phyloP scores from a whole-genome alignment of 2,113 vertebrate genomes.

The Mirounga angustirostris region DNA sequence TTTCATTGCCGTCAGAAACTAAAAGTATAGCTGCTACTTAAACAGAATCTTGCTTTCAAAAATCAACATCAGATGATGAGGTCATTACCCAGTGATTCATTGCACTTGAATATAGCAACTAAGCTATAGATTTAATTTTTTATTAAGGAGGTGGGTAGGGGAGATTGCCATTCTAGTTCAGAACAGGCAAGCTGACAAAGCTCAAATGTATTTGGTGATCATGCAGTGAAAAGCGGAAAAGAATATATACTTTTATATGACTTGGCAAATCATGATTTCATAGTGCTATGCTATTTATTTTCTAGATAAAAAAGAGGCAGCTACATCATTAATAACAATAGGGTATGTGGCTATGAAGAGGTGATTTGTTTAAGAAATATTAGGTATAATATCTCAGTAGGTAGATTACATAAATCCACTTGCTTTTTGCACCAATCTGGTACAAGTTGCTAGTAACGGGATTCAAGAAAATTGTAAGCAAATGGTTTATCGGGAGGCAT shows the following conservation, averaged over 20 bases:
- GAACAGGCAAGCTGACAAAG: background rate
- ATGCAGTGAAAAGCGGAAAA: background rate
- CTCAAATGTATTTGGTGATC: background rate
- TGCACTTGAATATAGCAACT: background rate
- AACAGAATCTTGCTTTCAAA: background rate
- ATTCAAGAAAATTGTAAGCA: slow-evolving; percentile 58
- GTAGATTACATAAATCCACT: slow-evolving; percentile 7
- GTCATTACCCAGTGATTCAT: background rate
- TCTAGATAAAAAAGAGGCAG: background rate
- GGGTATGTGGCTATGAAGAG: background rate
- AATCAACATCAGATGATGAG: background rate
- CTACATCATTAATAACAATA: background rate
- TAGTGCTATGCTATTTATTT: background rate
- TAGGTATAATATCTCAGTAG: background rate
- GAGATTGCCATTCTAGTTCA: background rate
- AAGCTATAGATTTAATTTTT: background rate
- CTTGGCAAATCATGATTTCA: background rate
- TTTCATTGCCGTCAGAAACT: background rate
- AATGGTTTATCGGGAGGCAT: slow-evolving; percentile 34
- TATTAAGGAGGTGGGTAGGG: background rate
- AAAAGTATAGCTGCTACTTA: background rate
- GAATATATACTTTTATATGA: background rate
- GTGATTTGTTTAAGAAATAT: slow-evolving; percentile 57
- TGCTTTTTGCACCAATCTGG: background rate
- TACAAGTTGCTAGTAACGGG: background rate